Base-by-base conservation (phyloP, 2,888 invertebrate genomes). In the Dolichopus griseipennis region DNA sequence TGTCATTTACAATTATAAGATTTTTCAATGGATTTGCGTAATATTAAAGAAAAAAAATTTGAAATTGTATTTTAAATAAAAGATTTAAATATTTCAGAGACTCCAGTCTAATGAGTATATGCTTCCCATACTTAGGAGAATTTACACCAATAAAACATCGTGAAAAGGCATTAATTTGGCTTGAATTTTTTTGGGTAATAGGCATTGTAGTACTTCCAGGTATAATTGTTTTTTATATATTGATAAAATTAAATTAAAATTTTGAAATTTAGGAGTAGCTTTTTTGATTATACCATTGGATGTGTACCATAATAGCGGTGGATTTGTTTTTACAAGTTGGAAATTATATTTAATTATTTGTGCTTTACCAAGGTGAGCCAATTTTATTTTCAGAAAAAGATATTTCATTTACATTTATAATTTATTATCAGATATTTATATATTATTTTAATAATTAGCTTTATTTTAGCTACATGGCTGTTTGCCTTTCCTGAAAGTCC, bases 121-220 rank as follows among this genome's bases (percentile, higher is more conserved):
- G 90, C 75, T 91, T 91, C 81, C 90, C 91, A 0, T 91, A 91
- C 81, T 82, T 91, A 74, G 91, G 91, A 71, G 92, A 92, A 82
- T 92, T 91, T 81, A 91, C 91, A 76, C 88, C 89, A 63, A 89
- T 89, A 68, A 89, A 88, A 80, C 88, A 90, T 81, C 85, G 92
- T 77, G 91, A 91, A 79, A 90, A 88, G 75, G 90, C 90, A 76
- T 85, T 91, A 70, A 90, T 91, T 81, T 90, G 91, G 90, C 90
- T 92, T 90, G 91, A 91, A 83, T 84, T 91, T 83, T 91, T 91
- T 82, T 92, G 92, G 92, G 90, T 90, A 52, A 80, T 90, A 65
- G 91, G 91, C 71, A 90, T 91, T 67, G 90, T 91, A 74, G 78
- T 86, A 72, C 80, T 91, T 68, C 91, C 91, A 76, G 83, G 90